Base-by-base conservation (phyloP, 2,888 invertebrate species). In the Drosophila rubida region DNA sequence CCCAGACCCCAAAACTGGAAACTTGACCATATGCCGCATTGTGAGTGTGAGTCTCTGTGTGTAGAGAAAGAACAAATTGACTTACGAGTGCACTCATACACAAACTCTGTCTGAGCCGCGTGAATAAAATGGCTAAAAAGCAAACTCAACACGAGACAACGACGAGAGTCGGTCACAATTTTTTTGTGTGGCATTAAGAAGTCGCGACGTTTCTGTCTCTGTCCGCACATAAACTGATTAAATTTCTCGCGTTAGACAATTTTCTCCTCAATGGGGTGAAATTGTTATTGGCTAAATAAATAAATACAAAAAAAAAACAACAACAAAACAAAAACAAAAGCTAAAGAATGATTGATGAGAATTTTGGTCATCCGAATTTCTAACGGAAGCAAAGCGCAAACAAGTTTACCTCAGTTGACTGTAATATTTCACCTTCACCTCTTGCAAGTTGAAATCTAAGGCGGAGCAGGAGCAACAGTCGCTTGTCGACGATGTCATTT, bases 241-340 rank as follows among this genome's bases (percentile, higher is more conserved):
- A 81, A 87, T 81, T 81, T 87, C 85, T 81, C 85, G 85, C 87
- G 85, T 81, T 87, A 79, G 61, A 82, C 87, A 69, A 82, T 82
- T 87, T 87, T 87, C 81, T 65, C 75, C 69, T 57, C 27, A 27
- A 41, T 22, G 48, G 22, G 67, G 84, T 63, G 87, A 81, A 81
- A 86, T 69, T 87, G 82, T 81, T 49, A 13, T 54, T 57, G 50
- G 30, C 19, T 45, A 44, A 27, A 50, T 25, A 45, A 53, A 42
- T 19, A 45, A 1, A 19, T 2, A 51, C n/a, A 3, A 14, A 25
- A 23, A 14, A 19, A 19, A 19, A n/a, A n/a, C n/a, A n/a, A n/a
- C n/a, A n/a, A n/a, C n/a, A n/a, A 19, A 19, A 19, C 1, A 19
- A 46, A 30, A 41, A 57, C 22, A 46, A 30, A 58, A 65, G 30